A percentile compares a stretch with the other conserved stretches of the same genome.
Conservation (phyloP, 2,888 invertebrate species). For the Cerceris rybyensis region DNA sequence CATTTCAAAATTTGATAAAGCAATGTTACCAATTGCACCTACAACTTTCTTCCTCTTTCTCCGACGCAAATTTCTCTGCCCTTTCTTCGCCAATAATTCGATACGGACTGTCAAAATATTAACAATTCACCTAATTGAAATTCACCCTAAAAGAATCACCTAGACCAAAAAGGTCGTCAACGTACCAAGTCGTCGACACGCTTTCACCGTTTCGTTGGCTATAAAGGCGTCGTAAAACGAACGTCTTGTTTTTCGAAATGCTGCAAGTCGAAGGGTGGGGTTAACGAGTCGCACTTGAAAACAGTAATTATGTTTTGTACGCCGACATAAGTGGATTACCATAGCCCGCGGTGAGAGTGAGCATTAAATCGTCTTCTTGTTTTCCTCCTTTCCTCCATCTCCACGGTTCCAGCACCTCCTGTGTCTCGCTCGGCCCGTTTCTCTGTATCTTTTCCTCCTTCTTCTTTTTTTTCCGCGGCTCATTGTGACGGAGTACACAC, state of each 20-base stretch:
- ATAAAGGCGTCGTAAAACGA: not conserved
- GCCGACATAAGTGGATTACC: slow-evolving; percentile 43
- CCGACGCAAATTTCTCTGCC: too few relatives aligned
- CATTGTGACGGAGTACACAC: slow-evolving; percentile 54
- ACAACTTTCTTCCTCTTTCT: too few relatives aligned
- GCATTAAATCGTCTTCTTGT: slow-evolving; percentile 46
- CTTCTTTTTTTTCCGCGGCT: slow-evolving; percentile 27
- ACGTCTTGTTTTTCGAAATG: slow-evolving; percentile 23
- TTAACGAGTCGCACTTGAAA: slow-evolving; percentile 38
- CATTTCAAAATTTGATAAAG: too few relatives aligned
- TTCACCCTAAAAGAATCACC: too few relatives aligned
- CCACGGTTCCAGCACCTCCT: not conserved
- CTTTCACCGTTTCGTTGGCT: not conserved
- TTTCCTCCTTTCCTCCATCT: slow-evolving; percentile 1
- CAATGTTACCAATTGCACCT: too few relatives aligned
- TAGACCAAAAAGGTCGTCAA: not conserved
- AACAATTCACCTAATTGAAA: too few relatives aligned
- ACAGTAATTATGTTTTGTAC: slow-evolving; percentile 40
- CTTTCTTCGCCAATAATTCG: too few relatives aligned
- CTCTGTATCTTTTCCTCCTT: not conserved
- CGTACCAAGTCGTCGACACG: not conserved
- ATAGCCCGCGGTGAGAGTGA: slow-evolving; percentile 27
- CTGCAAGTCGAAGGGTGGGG: not conserved
- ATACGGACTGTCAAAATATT: too few relatives aligned
- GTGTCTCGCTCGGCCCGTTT: not conserved